Conservation (phyloP, 2,888 invertebrate species). For the Tridacna gigas region DNA sequence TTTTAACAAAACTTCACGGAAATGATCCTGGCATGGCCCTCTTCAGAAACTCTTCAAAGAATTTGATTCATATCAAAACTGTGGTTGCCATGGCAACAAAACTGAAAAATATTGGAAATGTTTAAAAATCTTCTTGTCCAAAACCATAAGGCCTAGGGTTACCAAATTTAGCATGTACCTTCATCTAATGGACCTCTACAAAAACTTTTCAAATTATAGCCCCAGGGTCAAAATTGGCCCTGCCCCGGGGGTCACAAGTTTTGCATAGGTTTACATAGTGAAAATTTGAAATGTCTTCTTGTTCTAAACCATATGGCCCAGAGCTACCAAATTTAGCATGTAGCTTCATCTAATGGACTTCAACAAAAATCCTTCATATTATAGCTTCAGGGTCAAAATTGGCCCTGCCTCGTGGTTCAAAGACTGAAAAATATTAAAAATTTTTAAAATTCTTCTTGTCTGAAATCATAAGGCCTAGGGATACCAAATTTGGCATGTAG, state of each 20-base stretch:
- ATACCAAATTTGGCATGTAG: too few species aligned
- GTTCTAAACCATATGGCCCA: too few species aligned
- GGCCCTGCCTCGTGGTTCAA: too few species aligned
- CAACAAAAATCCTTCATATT: too few species aligned
- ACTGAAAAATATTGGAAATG: not conserved
- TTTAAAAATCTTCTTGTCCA: not conserved
- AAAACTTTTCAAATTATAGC: not conserved
- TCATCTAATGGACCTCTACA: not conserved
- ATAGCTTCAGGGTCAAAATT: too few species aligned
- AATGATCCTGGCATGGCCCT: not conserved
- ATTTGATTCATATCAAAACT: not conserved
- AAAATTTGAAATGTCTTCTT: conserved; percentile 1
- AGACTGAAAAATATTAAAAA: too few species aligned
- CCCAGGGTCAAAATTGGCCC: not conserved
- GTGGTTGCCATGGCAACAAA: not conserved
- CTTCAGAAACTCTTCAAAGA: not conserved
- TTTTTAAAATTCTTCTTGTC: too few species aligned
- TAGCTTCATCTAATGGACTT: too few species aligned
- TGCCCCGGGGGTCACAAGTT: not conserved
- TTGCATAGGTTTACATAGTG: not conserved
- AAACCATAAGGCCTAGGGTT: not conserved
- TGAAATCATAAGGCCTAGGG: too few species aligned
- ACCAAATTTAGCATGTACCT: not conserved
- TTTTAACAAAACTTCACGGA: not conserved
- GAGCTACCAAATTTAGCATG: too few species aligned